Conservation (phyloP, 2,797 vertebrate species). For the Sebastes taczanowskii region DNA sequence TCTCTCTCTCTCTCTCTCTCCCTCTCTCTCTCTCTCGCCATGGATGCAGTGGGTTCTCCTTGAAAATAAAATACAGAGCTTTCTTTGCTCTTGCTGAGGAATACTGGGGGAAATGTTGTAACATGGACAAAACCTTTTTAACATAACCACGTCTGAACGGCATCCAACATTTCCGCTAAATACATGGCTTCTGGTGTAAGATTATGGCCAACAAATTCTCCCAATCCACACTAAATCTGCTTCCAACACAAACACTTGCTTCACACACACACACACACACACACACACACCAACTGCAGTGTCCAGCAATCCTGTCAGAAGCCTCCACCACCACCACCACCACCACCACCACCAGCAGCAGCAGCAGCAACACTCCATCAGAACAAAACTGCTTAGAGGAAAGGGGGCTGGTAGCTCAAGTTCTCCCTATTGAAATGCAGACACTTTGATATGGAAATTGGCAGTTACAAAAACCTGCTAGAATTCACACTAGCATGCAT, state of each 20-base stretch:
- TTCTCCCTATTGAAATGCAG: constrained; percentile 93
- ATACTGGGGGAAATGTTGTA: constrained; percentile 18
- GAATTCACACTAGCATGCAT: constrained; percentile 95
- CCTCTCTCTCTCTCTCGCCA: neutral
- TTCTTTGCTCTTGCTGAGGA: constrained; percentile 9
- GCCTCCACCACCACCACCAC: constrained; percentile 78
- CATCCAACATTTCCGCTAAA: constrained; percentile 59
- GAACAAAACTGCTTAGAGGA: constrained; percentile 86
- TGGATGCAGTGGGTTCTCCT: constrained; percentile 6
- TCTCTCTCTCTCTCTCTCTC: neutral
- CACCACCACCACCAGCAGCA: constrained; percentile 65
- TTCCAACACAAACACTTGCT: constrained; percentile 68
- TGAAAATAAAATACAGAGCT: constrained; percentile 22
- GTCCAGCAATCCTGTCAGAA: constrained; percentile 64
- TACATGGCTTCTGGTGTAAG: constrained; percentile 55
- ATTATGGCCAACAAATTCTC: constrained; percentile 63
- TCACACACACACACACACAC: constrained; percentile 22
- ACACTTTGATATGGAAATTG: constrained; percentile 99
- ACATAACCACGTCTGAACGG: constrained; percentile 51
- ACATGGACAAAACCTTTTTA: constrained; percentile 52
- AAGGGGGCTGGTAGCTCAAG: constrained; percentile 89
- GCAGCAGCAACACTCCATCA: constrained; percentile 84
- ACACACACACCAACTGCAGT: constrained; percentile 49
- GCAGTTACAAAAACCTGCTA: constrained; percentile 89
- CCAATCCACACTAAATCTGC: constrained; percentile 60